Evolutionary conservation across 1,140 invertebrate genomes (phyloP).

Genomic region (Drosophila ercepeae): DNA sequence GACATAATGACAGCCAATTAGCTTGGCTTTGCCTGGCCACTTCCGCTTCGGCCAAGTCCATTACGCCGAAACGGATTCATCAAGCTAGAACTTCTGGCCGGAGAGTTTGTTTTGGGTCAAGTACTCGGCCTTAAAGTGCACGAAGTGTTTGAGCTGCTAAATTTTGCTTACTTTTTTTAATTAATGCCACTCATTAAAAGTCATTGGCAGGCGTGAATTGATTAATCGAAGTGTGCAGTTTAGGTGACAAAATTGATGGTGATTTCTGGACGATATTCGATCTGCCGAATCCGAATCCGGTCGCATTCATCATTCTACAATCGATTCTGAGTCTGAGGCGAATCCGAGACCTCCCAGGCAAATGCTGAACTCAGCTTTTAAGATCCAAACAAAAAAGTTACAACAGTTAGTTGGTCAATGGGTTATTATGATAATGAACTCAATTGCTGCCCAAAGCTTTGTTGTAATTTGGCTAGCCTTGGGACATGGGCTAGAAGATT

Average conservation of each 20-base stretch:
- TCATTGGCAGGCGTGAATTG: constrained; percentile 51
- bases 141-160: constrained; percentile 63
- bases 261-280: constrained; percentile 30
- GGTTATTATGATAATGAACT: constrained; percentile 82
- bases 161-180: constrained; percentile 29
- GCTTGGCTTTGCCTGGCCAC: constrained; percentile 29
- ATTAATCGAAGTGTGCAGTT: constrained; percentile 54
- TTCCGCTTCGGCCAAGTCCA: constrained; percentile 35
- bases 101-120: constrained; percentile 62
- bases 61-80: constrained; percentile 36
- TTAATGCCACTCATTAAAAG: constrained; percentile 49
- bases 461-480: constrained; percentile 76
- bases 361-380: constrained; percentile 7
- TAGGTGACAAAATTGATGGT: constrained; percentile 48
- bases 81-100: constrained; percentile 30
- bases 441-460: constrained; percentile 60
- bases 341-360: neutral
- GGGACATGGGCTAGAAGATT: constrained; percentile 58
- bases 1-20: constrained; percentile 50
- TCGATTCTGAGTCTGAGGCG: constrained; percentile 32
- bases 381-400: constrained; percentile 18
- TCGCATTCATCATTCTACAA: constrained; percentile 25
- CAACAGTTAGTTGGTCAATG: constrained; percentile 73
- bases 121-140: constrained; percentile 43
- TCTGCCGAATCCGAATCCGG: constrained; percentile 10